phyloP scores from a whole-genome alignment of 2,888 invertebrate species.

The Erpobdella octoculata region DNA sequence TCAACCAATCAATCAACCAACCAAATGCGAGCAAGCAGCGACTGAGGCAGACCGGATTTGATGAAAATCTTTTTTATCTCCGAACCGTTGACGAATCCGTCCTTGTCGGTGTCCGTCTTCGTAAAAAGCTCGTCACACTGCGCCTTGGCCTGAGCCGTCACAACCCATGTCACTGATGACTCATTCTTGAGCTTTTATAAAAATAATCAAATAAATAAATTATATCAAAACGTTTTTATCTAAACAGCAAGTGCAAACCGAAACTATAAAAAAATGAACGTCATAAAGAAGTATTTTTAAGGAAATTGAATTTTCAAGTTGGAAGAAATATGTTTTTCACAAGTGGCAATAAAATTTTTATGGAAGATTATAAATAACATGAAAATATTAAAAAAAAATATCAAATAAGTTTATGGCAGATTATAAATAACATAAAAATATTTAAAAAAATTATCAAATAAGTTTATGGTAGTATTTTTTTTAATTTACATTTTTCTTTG shows the following conservation, averaged over 20 bases:
- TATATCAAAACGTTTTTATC: too few relatives aligned
- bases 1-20: conserved; percentile 48
- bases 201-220: neutral
- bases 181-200: neutral
- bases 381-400: neutral
- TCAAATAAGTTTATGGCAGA: neutral
- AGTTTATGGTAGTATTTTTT: neutral
- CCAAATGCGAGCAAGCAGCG: conserved; percentile 89
- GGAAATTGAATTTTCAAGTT: neutral
- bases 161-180: conserved; percentile 63
- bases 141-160: conserved; percentile 58
- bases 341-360: too few relatives aligned
- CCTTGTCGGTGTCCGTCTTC: conserved; percentile 81
- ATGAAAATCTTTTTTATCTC: conserved; percentile 89
- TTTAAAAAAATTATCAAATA: neutral
- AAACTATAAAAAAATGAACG: neutral
- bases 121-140: conserved; percentile 78
- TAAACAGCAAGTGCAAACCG: too few relatives aligned
- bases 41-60: conserved; percentile 80
- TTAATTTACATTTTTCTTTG: too few relatives aligned
- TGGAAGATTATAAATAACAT: neutral
- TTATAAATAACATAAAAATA: neutral
- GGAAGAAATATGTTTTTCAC: too few relatives aligned
- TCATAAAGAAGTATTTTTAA: neutral
- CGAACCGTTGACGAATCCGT: conserved; percentile 83